Evolutionary conservation across 1,140 invertebrate genomes (phyloP).

Genomic region (Plutomurus gul): DNA sequence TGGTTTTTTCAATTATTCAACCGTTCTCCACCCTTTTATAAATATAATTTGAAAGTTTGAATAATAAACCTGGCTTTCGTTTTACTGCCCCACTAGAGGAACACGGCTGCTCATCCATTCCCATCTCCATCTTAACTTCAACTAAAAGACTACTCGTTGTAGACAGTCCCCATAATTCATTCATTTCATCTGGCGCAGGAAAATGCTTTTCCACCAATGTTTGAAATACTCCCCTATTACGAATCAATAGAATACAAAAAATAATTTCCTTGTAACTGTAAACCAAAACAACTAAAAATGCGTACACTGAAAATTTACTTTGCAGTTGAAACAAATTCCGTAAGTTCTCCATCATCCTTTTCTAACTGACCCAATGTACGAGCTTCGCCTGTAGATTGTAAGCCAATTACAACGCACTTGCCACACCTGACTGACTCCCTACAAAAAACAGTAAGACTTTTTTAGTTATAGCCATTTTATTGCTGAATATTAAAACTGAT

Average conservation of each 20-base stretch:
- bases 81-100: constrained; percentile 59
- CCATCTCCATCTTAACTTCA: constrained; percentile 58
- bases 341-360: no score
- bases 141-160: constrained; percentile 58
- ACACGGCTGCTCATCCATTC: constrained; percentile 34
- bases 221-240: constrained; percentile 83
- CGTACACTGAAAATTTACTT: no score
- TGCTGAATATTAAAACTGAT: not conserved
- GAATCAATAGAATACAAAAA: not conserved
- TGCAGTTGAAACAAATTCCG: no score
- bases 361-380: constrained; percentile 93
- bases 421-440: constrained; percentile 92
- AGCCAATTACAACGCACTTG: constrained; percentile 98
- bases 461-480: not conserved
- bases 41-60: no score
- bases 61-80: constrained; percentile 66
- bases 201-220: constrained; percentile 96
- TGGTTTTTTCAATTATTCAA: not conserved
- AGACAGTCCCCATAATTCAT: constrained; percentile 48
- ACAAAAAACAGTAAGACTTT: constrained; percentile 45
- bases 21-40: no score
- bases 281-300: no score
- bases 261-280: no score
- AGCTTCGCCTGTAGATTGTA: constrained; percentile 98
- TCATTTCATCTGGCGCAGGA: constrained; percentile 76